Evolutionary conservation across 2,888 invertebrate species (phyloP), one percentile per base, ranked within the genome.

Genomic region (Ephialtes manifestator): DNA sequence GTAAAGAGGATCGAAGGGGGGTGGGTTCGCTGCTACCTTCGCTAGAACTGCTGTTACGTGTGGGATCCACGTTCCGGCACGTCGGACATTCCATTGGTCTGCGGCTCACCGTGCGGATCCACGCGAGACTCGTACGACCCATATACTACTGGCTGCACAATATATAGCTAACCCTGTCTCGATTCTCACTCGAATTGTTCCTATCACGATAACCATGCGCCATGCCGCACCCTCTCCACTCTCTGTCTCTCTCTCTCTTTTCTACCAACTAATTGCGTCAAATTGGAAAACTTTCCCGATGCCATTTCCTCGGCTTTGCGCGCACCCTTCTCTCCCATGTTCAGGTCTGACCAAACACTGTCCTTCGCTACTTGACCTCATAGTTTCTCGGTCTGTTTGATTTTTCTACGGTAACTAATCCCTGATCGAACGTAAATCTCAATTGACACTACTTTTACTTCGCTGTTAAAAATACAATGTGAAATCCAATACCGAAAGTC

Each of bases 211-310:
- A 85, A 68, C 77, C 70, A 58, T 70, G 80, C 88, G 18, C 63
- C 39, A 81, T 74, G 72, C 70, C 88, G 78, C 83, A 86, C 81
- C 87, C 85, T 86, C 65, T 15, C 10, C 24, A 35, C 31, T 18
- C n/a, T n/a, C 39, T 81, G 85, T 78, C 39, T 39, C 35, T 65
- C 65, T 11, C 65, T 35, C 65, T 81, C 86, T 78, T 80, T 84
- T 74, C 81, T 83, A 85, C 88, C 88, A 88, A 89, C 90, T 91
- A 91, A 91, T 91, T 91, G 91, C 90, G 87, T 91, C 88, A 90
- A 91, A 91, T 91, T 91, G 90, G 90, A 91, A 91, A 91, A 91
- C 90, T 91, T 90, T 90, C 89, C 85, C 87, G 72, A 81, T 65
- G 71, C 71, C 77, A 83, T 84, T 48, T 63, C 24, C 85, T 70